phyloP scores from a whole-genome alignment of 1,140 invertebrate species.

The Musca domestica region DNA sequence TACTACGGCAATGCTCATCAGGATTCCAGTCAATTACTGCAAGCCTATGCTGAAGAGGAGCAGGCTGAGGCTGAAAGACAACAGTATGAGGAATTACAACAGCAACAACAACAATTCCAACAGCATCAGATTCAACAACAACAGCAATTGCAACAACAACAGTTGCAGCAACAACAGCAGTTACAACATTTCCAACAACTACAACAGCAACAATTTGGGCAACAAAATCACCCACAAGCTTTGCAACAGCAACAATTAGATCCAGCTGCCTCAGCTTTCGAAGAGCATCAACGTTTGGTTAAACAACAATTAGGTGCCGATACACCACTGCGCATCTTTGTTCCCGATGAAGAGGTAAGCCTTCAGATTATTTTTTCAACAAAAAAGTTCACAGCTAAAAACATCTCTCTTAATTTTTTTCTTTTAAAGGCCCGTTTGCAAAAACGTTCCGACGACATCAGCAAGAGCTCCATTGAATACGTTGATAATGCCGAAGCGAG shows the following conservation, averaged over 20 bases:
- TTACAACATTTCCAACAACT: constrained; percentile 33
- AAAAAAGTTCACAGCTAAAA: not conserved
- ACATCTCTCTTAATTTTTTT: not conserved
- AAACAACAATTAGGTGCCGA: constrained; percentile 45
- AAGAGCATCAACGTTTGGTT: constrained; percentile 48
- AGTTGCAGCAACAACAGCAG: constrained; percentile 32
- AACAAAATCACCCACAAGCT: constrained; percentile 27
- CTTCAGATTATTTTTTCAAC: no score
- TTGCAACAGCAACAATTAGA: constrained; percentile 26
- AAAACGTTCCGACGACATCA: constrained; percentile 41
- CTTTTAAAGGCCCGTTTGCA: constrained; percentile 36
- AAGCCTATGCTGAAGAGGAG: constrained; percentile 44
- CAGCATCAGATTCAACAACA: constrained; percentile 25
- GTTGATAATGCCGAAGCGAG: constrained; percentile 23
- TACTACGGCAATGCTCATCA: constrained; percentile 43
- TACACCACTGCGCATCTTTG: constrained; percentile 47
- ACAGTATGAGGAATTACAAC: constrained; percentile 30
- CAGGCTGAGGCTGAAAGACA: constrained; percentile 39
- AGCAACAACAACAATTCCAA: constrained; percentile 38
- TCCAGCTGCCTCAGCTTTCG: constrained; percentile 39
- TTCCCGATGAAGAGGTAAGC: constrained; percentile 43
- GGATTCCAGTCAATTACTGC: constrained; percentile 41
- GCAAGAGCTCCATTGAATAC: constrained; percentile 37
- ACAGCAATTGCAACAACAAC: constrained; percentile 28
- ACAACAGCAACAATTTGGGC: constrained; percentile 30